Base-by-base conservation (phyloP, 1,140 invertebrate species). In the Trachelipus rathkii region DNA sequence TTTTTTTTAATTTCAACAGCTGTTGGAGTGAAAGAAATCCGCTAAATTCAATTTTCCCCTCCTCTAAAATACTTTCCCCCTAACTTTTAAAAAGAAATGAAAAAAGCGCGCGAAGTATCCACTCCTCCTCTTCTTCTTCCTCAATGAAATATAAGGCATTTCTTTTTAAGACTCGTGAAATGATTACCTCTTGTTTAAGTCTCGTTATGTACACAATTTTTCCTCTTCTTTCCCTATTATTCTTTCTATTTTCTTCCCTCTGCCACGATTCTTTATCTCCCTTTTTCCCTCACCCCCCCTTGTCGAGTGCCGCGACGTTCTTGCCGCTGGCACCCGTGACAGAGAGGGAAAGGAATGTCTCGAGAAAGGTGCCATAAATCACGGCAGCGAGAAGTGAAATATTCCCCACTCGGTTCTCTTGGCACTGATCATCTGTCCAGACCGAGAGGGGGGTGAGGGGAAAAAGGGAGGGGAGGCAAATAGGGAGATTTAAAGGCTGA, bases 261-360 rank as follows among this genome's bases (percentile, higher is more conserved):
- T 33, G 33, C 33, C 33, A 33, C 66, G 33, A 60, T 60, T 60
- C 50, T 19, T 60, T 60, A 13, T 43, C 70, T 71, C 44, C 33
- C 70, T 10, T 43, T 44, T 71, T 23, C 70, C 70, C 44, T 24
- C 44, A 11, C n/a, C 15, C n/a, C 66, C 33, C n/a, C 66, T 68
- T 19, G 19, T 68, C 33, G 66, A 24, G 19, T 24, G 70, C n/a
- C 9, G 33, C 70, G 15, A 23, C 45, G 44, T 53, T 21, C 50
- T 50, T 53, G 44, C 45, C 44, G 15, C 21, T 46, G 44, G 44
- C 44, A 23, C 21, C 45, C 10, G 23, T 50, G 44, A 50, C 74
- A 73, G 33, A 75, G 60, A 9, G 46, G 10, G 75, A 72, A 72
- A 70, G 19, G 53, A 76, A 24, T 69, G 71, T 53, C 43, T 50